Conservation (phyloP, 2,113 vertebrate genomes). For the Potamarius usumacintae region DNA sequence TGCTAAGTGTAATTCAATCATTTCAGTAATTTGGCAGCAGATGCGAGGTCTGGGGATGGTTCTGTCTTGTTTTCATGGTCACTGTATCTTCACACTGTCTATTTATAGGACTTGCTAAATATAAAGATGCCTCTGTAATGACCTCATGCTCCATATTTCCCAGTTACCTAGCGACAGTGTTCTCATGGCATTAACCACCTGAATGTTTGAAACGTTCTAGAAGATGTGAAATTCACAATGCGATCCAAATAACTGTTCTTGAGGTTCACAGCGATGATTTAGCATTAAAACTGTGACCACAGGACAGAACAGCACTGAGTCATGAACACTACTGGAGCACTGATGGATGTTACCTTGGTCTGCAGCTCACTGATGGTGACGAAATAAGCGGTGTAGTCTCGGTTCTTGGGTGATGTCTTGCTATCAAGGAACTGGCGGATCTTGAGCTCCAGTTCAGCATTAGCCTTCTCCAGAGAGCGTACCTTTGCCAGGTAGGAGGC, state of each 20-base stretch:
- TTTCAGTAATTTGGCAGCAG: not conserved
- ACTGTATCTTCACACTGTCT: not conserved
- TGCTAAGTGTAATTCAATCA: not conserved
- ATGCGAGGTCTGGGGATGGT: not conserved
- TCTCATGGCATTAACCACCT: not conserved
- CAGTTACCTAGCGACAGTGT: not conserved
- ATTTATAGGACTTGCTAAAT: not conserved
- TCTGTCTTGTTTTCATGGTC: not conserved
- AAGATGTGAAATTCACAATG: not conserved
- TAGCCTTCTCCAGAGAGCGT: slow-evolving; percentile 68
- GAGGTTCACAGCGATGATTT: not conserved
- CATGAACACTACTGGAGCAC: not conserved
- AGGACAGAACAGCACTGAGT: not conserved
- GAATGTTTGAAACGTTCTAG: not conserved
- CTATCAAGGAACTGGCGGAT: slow-evolving; percentile 69
- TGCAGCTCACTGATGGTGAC: slow-evolving; percentile 63
- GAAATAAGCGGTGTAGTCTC: slow-evolving; percentile 58
- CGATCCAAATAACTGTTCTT: not conserved
- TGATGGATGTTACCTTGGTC: slow-evolving; percentile 58
- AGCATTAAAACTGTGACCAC: not conserved
- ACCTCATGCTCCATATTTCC: not conserved
- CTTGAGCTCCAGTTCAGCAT: slow-evolving; percentile 70
- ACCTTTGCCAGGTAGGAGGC: slow-evolving; percentile 73
- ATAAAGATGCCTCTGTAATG: not conserved
- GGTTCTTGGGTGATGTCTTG: slow-evolving; percentile 49